Conservation (phyloP, 1,140 invertebrate species). For the Pristionchus pacificus region DNA sequence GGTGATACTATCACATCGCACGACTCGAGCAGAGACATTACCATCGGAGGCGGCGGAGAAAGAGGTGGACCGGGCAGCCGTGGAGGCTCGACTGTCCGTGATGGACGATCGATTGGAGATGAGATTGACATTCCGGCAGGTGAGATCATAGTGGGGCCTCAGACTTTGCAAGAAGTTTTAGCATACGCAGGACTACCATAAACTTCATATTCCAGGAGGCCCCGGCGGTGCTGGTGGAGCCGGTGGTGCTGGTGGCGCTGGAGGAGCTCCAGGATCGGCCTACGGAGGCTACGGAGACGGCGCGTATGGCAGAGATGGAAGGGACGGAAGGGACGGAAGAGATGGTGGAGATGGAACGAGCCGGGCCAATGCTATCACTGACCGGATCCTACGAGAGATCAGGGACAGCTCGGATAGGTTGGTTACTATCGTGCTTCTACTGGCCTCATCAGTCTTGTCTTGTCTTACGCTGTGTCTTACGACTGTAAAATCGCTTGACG, state of each 20-base stretch:
- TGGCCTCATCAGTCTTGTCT: too few relatives aligned
- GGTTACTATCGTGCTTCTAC: not conserved
- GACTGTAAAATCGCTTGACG: too few relatives aligned
- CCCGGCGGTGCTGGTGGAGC: too few relatives aligned
- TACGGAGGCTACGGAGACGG: too few relatives aligned
- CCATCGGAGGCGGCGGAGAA: not conserved
- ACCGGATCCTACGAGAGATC: not conserved
- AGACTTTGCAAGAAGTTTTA: too few relatives aligned
- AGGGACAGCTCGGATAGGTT: not conserved
- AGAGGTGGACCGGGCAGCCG: not conserved
- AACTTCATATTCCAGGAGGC: too few relatives aligned
- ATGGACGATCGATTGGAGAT: constrained; percentile 8
- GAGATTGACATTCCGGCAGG: constrained; percentile 26
- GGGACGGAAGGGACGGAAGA: constrained; percentile 27
- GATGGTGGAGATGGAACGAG: constrained; percentile 15
- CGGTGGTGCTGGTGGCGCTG: too few relatives aligned
- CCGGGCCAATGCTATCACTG: not conserved
- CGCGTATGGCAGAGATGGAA: constrained; percentile 23
- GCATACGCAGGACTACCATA: too few relatives aligned
- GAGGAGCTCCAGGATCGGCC: too few relatives aligned
- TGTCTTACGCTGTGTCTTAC: too few relatives aligned
- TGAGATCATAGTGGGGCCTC: too few relatives aligned
- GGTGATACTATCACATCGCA: not conserved
- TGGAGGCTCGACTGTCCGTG: too few relatives aligned
- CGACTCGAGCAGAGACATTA: not conserved